These are phyloP conservation scores for Heloderma charlesbogerti DNA, from an alignment of 2,113 vertebrate species.

Conservation along the genomic window DNA sequence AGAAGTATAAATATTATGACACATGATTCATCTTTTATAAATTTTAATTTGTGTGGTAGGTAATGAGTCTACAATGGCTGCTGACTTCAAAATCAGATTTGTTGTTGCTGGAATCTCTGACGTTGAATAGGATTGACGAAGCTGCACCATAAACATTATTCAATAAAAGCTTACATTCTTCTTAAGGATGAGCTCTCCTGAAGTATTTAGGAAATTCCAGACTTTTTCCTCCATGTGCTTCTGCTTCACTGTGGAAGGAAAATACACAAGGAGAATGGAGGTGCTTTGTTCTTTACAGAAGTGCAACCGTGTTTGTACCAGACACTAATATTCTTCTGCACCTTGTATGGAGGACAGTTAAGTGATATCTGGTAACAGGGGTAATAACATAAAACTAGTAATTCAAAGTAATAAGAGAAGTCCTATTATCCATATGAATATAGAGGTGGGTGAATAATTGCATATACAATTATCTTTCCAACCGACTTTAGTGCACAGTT, in stretches of 20 bases:
- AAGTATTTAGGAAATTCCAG: not conserved
- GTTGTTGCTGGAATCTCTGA: constrained; percentile 22
- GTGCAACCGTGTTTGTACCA: not conserved
- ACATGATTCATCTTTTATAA: constrained; percentile 32
- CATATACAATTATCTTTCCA: not conserved
- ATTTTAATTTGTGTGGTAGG: constrained; percentile 31
- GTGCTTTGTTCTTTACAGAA: not conserved
- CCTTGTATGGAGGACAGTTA: not conserved
- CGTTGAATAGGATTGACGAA: not conserved
- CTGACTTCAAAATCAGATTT: constrained; percentile 5
- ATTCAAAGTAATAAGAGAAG: not conserved
- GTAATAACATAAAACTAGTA: not conserved
- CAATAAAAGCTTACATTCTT: not conserved
- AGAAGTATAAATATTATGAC: constrained; percentile 59
- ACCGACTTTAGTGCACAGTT: not conserved
- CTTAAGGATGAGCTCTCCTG: not conserved
- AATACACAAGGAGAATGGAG: too few relatives aligned
- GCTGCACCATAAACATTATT: not conserved
- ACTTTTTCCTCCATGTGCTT: not conserved
- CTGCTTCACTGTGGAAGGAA: not conserved
- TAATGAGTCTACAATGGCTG: constrained; percentile 6
- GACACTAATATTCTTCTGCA: not conserved
- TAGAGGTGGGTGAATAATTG: not conserved
- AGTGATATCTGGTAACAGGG: not conserved
- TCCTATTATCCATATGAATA: constrained; percentile 1